Percentiles rank a stretch among this genome's conserved stretches.
These are phyloP conservation scores for Orchesella cincta DNA, from an alignment of 1,140 invertebrate species.

Conservation along the genomic window DNA sequence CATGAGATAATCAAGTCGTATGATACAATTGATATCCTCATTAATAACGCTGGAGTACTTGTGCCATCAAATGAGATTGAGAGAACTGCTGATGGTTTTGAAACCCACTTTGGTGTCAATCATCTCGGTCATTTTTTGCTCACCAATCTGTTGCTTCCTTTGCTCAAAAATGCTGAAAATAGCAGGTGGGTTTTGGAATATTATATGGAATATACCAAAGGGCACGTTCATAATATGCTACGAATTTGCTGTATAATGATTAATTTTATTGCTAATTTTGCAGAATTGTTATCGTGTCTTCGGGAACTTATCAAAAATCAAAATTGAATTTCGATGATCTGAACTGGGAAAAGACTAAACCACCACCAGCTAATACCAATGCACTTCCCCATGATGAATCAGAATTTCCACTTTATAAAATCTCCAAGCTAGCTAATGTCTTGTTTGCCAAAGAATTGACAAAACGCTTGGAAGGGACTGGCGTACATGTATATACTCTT, in stretches of 20 bases:
- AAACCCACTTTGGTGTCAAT: constrained; percentile 75
- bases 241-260: not conserved
- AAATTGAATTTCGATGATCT: constrained; percentile 33
- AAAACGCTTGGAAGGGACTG: constrained; percentile 26
- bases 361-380: too few relatives aligned
- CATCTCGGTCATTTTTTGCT: constrained; percentile 82
- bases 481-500: constrained; percentile 25
- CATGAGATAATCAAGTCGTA: constrained; percentile 53
- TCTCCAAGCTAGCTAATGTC: constrained; percentile 43
- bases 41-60: constrained; percentile 59
- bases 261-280: not conserved
- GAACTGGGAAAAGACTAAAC: constrained; percentile 32
- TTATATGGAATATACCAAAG: not conserved
- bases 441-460: constrained; percentile 34
- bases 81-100: constrained; percentile 71
- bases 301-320: not conserved
- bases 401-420: constrained; percentile 57
- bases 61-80: constrained; percentile 33
- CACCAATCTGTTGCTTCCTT: not conserved
- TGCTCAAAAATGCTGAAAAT: constrained; percentile 21
- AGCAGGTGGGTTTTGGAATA: not conserved
- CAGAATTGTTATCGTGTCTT: constrained; percentile 33
- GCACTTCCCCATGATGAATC: not conserved
- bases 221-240: not conserved
- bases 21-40: constrained; percentile 57